These are phyloP conservation scores for Orthonevra nobilis DNA, from an alignment of 2,888 invertebrate species.

Conservation along the genomic window DNA sequence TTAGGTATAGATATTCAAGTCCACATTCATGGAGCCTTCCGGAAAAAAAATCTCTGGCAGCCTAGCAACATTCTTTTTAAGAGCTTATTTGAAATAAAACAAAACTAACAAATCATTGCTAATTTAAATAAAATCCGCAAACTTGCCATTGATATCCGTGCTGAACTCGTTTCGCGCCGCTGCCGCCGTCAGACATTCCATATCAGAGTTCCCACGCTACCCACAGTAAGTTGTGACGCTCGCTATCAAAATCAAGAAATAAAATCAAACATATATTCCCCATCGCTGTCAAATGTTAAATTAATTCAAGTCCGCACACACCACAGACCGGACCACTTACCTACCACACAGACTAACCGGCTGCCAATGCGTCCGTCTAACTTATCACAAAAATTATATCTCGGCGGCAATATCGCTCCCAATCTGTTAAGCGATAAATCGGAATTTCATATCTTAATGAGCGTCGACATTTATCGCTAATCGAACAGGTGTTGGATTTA, in stretches of 20 bases:
- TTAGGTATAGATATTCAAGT: no score
- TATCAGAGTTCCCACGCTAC: neutral
- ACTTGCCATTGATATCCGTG: no score
- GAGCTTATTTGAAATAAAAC: no score
- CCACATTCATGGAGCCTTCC: no score
- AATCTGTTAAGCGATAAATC: constrained; percentile 26
- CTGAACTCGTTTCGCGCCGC: neutral
- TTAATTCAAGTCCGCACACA: neutral
- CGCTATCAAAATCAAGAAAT: no score
- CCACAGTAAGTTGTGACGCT: neutral
- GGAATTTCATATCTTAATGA: constrained; percentile 14
- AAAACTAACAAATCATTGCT: no score
- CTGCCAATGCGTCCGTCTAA: neutral
- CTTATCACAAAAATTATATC: constrained; percentile 41
- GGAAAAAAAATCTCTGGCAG: no score
- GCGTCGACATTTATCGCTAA: constrained; percentile 3
- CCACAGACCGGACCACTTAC: neutral
- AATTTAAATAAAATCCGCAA: no score
- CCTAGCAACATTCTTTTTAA: no score
- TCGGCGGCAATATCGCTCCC: constrained; percentile 16
- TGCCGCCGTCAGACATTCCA: neutral
- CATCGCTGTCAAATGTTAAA: neutral
- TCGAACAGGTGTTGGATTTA: constrained; percentile 35
- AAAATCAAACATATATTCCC: neutral
- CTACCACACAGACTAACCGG: neutral